A percentile compares a stretch with the other conserved stretches of the same genome.
Evolutionary conservation across 2,888 invertebrate species (phyloP).

Genomic region (Arctia plantaginis): DNA sequence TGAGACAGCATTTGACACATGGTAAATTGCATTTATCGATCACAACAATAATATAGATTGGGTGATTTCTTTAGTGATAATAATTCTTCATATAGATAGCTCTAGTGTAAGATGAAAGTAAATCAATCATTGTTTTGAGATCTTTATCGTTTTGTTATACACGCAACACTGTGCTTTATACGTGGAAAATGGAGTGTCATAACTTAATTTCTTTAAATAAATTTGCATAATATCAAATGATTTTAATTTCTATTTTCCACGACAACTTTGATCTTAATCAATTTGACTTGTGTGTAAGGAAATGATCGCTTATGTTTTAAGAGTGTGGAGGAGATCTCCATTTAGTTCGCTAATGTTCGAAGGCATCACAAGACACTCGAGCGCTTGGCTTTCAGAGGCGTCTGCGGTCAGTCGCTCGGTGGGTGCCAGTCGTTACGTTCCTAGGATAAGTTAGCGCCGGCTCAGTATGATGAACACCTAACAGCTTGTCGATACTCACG

Average conservation of each 20-base stretch:
- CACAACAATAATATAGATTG: conserved; percentile 53
- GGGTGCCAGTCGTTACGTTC: conserved; percentile 55
- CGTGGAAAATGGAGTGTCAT: conserved; percentile 75
- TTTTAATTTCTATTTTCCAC: conserved; percentile 80
- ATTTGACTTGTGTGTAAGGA: conserved; percentile 51
- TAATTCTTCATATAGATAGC: conserved; percentile 40
- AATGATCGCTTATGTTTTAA: conserved; percentile 63
- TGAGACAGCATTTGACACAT: conserved; percentile 48
- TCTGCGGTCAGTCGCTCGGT: conserved; percentile 53
- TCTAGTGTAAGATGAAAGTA: conserved; percentile 48
- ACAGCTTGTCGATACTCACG: conserved; percentile 70
- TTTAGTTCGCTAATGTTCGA: conserved; percentile 56
- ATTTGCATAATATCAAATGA: conserved; percentile 62
- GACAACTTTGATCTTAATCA: conserved; percentile 46
- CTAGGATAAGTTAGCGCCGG: conserved; percentile 36
- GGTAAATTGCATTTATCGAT: conserved; percentile 57
- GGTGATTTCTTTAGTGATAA: conserved; percentile 52
- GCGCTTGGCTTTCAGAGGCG: conserved; percentile 45
- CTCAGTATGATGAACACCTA: conserved; percentile 57
- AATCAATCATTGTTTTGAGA: conserved; percentile 44
- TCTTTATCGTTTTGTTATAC: conserved; percentile 37
- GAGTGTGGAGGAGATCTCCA: conserved; percentile 60
- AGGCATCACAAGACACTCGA: conserved; percentile 46
- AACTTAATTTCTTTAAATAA: conserved; percentile 66
- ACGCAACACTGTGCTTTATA: conserved; percentile 47